Percentiles rank a stretch among this genome's conserved stretches.
Conservation (phyloP, 1,140 invertebrate genomes). For the Cylas formicarius region DNA sequence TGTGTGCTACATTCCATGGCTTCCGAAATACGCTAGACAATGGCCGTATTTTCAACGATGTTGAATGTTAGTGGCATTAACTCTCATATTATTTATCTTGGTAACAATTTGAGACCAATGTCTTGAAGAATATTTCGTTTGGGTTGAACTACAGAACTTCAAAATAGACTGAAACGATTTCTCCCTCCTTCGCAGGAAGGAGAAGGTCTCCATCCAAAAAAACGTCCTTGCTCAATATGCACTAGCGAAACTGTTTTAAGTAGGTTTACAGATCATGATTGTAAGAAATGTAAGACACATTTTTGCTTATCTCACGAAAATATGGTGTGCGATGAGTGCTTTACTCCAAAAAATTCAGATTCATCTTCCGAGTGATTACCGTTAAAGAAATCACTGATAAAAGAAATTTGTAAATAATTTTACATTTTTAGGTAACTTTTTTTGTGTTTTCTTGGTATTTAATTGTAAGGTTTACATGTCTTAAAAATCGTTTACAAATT, state of each 20-base stretch:
- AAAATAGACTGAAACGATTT: slow-evolving; percentile 13
- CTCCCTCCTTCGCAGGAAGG: slow-evolving; percentile 1
- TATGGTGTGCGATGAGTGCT: slow-evolving; percentile 4
- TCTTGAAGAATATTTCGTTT: slow-evolving; percentile 14
- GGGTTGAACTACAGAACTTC: slow-evolving; percentile 10
- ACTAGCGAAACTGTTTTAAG: slow-evolving; percentile 9
- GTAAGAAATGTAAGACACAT: slow-evolving; percentile 7
- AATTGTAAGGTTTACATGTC: too few relatives aligned
- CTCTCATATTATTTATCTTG: slow-evolving; percentile 7
- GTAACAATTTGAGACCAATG: slow-evolving; percentile 13
- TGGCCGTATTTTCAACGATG: slow-evolving; percentile 15
- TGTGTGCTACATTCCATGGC: slow-evolving; percentile 9
- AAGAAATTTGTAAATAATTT: slow-evolving; percentile 5
- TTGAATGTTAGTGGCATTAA: slow-evolving; percentile 12
- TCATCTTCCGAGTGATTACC: slow-evolving; percentile 4
- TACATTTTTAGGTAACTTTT: slow-evolving; percentile 7
- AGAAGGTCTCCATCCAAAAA: slow-evolving; percentile 11
- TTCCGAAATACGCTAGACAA: slow-evolving; percentile 14
- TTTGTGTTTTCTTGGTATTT: too few relatives aligned
- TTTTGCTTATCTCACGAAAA: slow-evolving; percentile 2
- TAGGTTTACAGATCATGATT: slow-evolving; percentile 8
- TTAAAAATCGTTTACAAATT: too few relatives aligned
- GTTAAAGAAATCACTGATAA: too few relatives aligned
- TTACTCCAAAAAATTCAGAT: not conserved
- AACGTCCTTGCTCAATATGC: slow-evolving; percentile 7